phyloP scores from a whole-genome alignment of 2,888 invertebrate species.

The Tillus elongatus region DNA sequence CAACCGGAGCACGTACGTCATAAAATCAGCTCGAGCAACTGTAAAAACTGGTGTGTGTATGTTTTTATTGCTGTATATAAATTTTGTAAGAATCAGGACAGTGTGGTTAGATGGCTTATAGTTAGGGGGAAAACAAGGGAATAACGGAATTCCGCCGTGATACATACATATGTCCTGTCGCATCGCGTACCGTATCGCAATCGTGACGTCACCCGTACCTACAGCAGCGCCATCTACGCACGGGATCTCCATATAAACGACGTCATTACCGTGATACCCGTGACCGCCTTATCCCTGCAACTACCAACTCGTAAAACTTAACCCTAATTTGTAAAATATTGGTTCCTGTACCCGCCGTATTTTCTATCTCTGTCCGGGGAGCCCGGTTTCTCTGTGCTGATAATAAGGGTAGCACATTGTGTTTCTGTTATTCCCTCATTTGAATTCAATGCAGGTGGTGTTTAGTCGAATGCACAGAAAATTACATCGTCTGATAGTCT shows the following conservation, averaged over 20 bases:
- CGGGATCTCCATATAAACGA: constrained; percentile 20
- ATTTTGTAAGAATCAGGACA: too few relatives aligned
- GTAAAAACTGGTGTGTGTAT: too few relatives aligned
- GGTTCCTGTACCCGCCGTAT: constrained; percentile 15
- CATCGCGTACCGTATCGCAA: too few relatives aligned
- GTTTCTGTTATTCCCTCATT: neutral
- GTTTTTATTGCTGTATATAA: too few relatives aligned
- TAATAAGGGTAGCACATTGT: too few relatives aligned
- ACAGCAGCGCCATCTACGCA: constrained; percentile 9
- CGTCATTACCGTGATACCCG: constrained; percentile 14
- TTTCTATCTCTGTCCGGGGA: constrained; percentile 6
- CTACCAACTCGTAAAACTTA: constrained; percentile 16
- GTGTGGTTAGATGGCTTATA: too few relatives aligned
- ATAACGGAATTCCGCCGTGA: too few relatives aligned
- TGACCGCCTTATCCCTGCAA: constrained; percentile 14
- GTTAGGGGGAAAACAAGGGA: too few relatives aligned
- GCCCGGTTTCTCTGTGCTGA: constrained; percentile 6
- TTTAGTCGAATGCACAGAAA: neutral
- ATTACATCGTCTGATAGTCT: neutral
- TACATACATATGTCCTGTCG: too few relatives aligned
- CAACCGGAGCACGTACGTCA: too few relatives aligned
- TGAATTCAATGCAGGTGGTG: neutral
- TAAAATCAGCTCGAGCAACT: too few relatives aligned
- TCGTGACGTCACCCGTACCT: too few relatives aligned
- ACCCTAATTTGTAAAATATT: constrained; percentile 20